These are phyloP conservation scores for Leucophenga maculata DNA, from an alignment of 2,888 invertebrate species.

Conservation along the genomic window DNA sequence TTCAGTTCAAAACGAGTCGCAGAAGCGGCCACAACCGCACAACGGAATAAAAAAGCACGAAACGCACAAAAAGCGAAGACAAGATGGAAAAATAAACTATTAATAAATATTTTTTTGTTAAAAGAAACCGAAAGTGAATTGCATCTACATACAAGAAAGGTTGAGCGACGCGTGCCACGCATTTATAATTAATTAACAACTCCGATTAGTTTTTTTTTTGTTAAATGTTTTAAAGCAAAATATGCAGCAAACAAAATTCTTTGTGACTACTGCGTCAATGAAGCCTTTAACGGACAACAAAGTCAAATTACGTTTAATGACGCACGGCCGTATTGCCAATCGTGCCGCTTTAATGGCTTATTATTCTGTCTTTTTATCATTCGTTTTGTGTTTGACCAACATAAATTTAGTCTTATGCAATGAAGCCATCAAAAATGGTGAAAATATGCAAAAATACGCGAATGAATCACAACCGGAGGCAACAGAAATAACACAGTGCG, in stretches of 20 bases:
- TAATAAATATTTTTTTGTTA: conserved; percentile 20
- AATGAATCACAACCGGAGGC: conserved; percentile 51
- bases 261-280: background rate
- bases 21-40: conserved; percentile 33
- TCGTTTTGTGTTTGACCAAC: conserved; percentile 49
- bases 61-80: conserved; percentile 8
- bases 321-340: conserved; percentile 25
- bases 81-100: conserved; percentile 34
- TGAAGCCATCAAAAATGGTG: conserved; percentile 39
- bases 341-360: background rate
- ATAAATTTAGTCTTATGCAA: conserved; percentile 60
- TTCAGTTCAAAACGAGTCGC: conserved; percentile 26
- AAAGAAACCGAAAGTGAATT: conserved; percentile 57
- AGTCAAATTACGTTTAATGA: conserved; percentile 12
- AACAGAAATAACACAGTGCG: background rate
- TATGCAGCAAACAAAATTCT: background rate
- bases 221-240: background rate
- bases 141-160: conserved; percentile 42
- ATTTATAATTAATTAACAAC: background rate
- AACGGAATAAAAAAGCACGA: conserved; percentile 30
- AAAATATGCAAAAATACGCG: conserved; percentile 55
- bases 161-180: conserved; percentile 24
- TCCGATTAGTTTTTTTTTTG: too few relatives aligned
- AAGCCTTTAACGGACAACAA: background rate
- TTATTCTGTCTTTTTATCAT: conserved; percentile 45